These are phyloP conservation scores for Eulemur mongoz DNA, from an alignment of 2,797 vertebrate genomes.

Conservation along the genomic window DNA sequence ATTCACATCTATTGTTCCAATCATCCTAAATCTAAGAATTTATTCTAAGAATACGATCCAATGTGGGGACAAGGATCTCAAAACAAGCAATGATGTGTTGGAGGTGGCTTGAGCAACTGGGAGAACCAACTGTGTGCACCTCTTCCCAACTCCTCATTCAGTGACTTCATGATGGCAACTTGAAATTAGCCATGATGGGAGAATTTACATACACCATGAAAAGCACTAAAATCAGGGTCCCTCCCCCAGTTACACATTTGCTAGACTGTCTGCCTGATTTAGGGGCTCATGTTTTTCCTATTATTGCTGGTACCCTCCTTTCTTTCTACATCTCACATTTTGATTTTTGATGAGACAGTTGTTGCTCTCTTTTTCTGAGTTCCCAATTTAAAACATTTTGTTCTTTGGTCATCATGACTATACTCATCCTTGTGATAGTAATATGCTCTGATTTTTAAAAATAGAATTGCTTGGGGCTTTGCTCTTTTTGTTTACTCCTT, in stretches of 20 bases:
- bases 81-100: not conserved
- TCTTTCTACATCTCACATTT: not conserved
- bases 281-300: not conserved
- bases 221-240: not conserved
- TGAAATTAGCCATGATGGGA: not conserved
- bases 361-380: not conserved
- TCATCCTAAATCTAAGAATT: not conserved
- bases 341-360: not conserved
- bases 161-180: not conserved
- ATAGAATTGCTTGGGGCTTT: not conserved
- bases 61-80: not conserved
- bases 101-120: too few species aligned
- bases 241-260: not conserved
- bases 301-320: not conserved
- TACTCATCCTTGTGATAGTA: not conserved
- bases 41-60: not conserved
- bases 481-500: not conserved
- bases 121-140: not conserved
- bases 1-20: not conserved
- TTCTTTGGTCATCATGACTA: not conserved
- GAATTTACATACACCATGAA: not conserved
- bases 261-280: not conserved
- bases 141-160: not conserved
- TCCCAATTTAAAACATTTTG: not conserved
- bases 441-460: not conserved